Evolutionary conservation across 2,888 invertebrate genomes (phyloP).

Genomic region (Cosmorhoe ocellata): DNA sequence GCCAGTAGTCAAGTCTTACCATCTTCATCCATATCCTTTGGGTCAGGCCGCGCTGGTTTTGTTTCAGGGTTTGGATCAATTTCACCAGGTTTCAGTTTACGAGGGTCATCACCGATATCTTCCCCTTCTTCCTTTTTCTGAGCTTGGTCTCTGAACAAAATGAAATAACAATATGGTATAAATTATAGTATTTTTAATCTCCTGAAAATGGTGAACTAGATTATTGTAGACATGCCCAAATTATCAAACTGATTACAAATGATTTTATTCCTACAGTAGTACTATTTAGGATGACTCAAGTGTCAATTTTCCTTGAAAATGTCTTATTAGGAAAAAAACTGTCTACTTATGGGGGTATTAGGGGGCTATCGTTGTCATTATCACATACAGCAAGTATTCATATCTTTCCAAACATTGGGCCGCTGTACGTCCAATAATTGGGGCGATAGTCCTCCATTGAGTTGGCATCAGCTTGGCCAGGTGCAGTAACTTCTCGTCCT

Average conservation of each 20-base stretch:
- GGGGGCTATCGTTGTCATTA: no score
- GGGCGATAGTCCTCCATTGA: constrained; percentile 99
- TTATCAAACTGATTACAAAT: no score
- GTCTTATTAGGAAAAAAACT: no score
- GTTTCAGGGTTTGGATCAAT: constrained; percentile 99
- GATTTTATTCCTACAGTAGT: no score
- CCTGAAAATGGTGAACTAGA: no score
- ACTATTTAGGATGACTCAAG: no score
- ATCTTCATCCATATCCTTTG: constrained; percentile 99
- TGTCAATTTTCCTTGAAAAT: no score
- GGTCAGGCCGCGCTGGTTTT: constrained; percentile 99
- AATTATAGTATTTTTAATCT: no score
- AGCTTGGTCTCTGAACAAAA: constrained; percentile 91
- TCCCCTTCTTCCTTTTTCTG: constrained; percentile 98
- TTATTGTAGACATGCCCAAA: no score
- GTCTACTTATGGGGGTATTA: no score
- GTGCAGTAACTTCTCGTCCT: constrained; percentile 98
- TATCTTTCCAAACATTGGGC: constrained; percentile 99
- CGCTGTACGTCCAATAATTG: constrained; percentile 98
- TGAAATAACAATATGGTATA: background rate
- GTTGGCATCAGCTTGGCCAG: constrained; percentile 99
- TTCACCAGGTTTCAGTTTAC: constrained; percentile 99
- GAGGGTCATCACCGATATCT: constrained; percentile 95
- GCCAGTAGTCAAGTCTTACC: constrained; percentile 76
- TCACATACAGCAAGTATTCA: constrained; percentile 94